Evolutionary conservation across 2,113 vertebrate genomes (phyloP).

Genomic region (Orientallactaga bullata): DNA sequence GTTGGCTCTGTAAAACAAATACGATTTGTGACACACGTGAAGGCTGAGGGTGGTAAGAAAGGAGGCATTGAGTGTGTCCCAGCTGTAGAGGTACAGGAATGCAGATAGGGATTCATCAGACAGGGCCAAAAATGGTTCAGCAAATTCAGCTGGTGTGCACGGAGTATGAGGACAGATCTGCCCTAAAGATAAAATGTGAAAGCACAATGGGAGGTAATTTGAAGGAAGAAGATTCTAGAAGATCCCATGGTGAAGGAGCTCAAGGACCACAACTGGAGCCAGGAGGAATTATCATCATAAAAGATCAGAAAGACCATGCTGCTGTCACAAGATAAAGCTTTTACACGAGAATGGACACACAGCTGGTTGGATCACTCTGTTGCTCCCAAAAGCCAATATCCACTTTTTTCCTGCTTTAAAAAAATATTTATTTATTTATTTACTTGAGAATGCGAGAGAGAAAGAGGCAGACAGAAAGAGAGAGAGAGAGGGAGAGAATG

Average conservation of each 20-base stretch:
- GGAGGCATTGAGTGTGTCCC: not conserved
- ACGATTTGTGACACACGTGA: not conserved
- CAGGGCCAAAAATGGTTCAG: not conserved
- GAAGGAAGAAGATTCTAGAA: not conserved
- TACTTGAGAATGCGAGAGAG: no score
- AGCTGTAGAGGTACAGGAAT: no score
- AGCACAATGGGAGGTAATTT: not conserved
- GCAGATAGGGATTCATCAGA: not conserved
- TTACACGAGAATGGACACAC: not conserved
- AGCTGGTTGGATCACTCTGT: constrained; percentile 90
- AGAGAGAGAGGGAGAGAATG: no score
- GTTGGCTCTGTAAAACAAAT: not conserved
- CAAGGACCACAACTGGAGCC: not conserved
- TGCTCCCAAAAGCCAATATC: constrained; percentile 79
- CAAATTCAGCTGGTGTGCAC: not conserved
- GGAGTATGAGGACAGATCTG: not conserved
- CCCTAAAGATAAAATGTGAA: not conserved
- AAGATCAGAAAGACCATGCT: not conserved
- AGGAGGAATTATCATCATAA: not conserved
- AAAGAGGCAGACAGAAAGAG: no score
- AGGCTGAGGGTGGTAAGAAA: not conserved
- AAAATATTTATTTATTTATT: no score
- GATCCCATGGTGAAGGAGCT: not conserved
- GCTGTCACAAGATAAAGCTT: not conserved
- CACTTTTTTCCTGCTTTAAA: no score